Percentiles rank a stretch among this genome's conserved stretches.
phyloP scores from a whole-genome alignment of 2,888 invertebrate species.

The Luperina nickerlii region DNA sequence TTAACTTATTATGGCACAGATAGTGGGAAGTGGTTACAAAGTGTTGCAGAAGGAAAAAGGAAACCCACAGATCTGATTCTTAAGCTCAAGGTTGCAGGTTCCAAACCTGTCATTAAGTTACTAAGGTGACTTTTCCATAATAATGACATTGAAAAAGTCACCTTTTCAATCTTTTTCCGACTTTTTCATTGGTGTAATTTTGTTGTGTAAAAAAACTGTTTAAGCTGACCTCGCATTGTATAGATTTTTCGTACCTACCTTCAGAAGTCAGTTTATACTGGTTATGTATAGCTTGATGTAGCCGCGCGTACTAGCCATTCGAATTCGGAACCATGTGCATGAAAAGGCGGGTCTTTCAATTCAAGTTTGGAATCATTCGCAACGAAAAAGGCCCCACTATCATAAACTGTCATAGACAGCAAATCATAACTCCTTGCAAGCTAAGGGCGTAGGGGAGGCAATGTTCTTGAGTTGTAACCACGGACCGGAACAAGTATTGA shows the following conservation, averaged over 20 bases:
- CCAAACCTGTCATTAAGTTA: no score
- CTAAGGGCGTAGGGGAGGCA: constrained; percentile 32
- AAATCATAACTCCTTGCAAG: constrained; percentile 48
- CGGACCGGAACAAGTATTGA: constrained; percentile 46
- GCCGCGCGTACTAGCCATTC: neutral
- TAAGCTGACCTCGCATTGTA: no score
- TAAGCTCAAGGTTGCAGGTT: no score
- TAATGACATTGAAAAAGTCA: no score
- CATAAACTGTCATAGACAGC: constrained; percentile 50
- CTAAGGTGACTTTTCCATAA: no score
- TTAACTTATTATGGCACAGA: neutral
- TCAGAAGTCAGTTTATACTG: no score
- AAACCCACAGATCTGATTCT: neutral
- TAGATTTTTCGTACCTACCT: no score
- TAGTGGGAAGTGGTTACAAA: neutral
- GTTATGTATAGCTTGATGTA: no score
- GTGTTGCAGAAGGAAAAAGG: neutral
- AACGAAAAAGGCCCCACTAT: constrained; percentile 21
- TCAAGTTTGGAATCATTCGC: constrained; percentile 13
- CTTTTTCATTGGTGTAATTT: no score
- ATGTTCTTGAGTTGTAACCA: constrained; percentile 38
- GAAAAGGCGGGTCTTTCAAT: constrained; percentile 8
- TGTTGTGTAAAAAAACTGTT: no score
- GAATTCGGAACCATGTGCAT: neutral
- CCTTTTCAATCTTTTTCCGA: no score